A percentile compares a stretch with the other conserved stretches of the same genome.
Evolutionary conservation across 2,113 vertebrate species (phyloP).

Genomic region (Polyodon spathula): DNA sequence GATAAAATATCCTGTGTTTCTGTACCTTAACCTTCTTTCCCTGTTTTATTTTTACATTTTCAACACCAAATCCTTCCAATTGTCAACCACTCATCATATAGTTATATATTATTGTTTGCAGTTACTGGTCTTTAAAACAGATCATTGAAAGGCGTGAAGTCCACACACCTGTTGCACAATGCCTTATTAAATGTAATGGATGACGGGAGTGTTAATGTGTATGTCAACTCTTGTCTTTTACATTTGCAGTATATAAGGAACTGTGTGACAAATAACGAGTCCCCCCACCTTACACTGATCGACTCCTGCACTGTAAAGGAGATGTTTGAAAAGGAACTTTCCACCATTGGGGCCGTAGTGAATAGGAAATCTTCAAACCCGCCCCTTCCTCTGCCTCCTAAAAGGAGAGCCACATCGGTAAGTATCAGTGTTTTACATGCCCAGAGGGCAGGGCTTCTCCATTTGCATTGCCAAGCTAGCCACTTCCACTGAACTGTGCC

Average conservation of each 20-base stretch:
- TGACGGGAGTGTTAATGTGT: neutral
- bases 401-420: constrained; percentile 75
- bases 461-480: neutral
- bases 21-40: too few species aligned
- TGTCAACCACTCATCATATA: too few species aligned
- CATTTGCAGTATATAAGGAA: constrained; percentile 72
- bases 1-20: too few species aligned
- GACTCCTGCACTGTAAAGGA: constrained; percentile 71
- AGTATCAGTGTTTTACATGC: constrained; percentile 33
- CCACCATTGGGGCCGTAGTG: constrained; percentile 73
- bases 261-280: constrained; percentile 73
- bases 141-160: too few species aligned
- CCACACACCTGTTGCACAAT: too few species aligned
- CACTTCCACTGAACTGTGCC: too few species aligned
- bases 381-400: constrained; percentile 87
- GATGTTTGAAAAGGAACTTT: constrained; percentile 87
- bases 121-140: too few species aligned
- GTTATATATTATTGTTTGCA: too few species aligned
- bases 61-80: too few species aligned
- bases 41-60: too few species aligned
- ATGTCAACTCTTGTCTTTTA: neutral
- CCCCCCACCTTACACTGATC: constrained; percentile 81
- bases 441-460: neutral
- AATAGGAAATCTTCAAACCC: constrained; percentile 72
- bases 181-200: too few species aligned